phyloP scores from a whole-genome alignment of 2,797 vertebrate genomes.

The Acanthopagrus latus region DNA sequence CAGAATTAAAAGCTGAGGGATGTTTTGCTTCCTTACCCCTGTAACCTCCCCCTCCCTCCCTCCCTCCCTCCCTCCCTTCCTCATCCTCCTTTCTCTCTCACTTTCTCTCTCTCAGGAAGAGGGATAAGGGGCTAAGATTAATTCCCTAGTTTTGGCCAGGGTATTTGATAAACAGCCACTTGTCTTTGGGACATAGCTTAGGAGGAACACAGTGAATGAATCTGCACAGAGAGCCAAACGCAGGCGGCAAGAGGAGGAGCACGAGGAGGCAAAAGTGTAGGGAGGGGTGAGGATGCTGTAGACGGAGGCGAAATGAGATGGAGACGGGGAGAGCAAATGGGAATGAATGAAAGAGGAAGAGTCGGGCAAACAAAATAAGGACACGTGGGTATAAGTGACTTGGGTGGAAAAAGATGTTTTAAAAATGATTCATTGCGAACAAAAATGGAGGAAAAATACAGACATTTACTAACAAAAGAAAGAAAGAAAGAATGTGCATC shows the following conservation, averaged over 20 bases:
- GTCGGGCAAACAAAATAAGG: not conserved
- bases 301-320: slow-evolving; percentile 27
- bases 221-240: slow-evolving; percentile 33
- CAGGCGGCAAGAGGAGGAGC: slow-evolving; percentile 10
- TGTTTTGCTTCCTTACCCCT: slow-evolving; percentile 60
- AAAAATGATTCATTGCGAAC: not conserved
- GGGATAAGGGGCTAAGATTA: slow-evolving; percentile 76
- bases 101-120: slow-evolving; percentile 44
- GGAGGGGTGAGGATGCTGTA: not conserved
- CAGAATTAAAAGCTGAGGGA: slow-evolving; percentile 78
- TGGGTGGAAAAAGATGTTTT: not conserved
- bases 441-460: not conserved
- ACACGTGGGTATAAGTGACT: slow-evolving; percentile 8
- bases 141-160: slow-evolving; percentile 74
- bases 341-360: slow-evolving; percentile 33
- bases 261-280: slow-evolving; percentile 18
- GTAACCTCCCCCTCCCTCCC: slow-evolving; percentile 4
- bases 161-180: slow-evolving; percentile 81
- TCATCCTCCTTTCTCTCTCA: not conserved
- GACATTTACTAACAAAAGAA: too few relatives aligned
- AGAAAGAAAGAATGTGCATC: too few relatives aligned
- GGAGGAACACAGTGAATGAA: slow-evolving; percentile 66
- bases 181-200: slow-evolving; percentile 75
- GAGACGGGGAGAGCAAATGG: slow-evolving; percentile 27
- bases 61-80: not conserved